Evolutionary conservation across 2,888 invertebrate genomes (phyloP), one percentile per base, ranked within the genome.

Genomic region (Dermolepida albohirtum): DNA sequence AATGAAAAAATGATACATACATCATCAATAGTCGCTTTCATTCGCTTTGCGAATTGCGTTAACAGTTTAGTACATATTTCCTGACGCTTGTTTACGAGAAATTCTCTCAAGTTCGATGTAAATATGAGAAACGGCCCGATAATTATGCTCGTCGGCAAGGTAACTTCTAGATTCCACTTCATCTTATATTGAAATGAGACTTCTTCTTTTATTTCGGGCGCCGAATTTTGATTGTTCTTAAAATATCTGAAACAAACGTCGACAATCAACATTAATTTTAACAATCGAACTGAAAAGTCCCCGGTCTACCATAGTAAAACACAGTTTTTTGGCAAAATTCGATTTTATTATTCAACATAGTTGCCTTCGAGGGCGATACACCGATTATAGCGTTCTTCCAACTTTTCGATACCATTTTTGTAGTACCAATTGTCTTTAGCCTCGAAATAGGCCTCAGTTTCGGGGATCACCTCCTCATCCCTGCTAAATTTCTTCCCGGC

Each of bases 121-220:
- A 89, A 89, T 14, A 96, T 81, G 2, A 86, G 81, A 80, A 92
- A 96, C 0, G 95, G 92, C 0, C 95, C 95, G 62, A 96, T 94
- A 50, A 86, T 84, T 68, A 96, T 92, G 55, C 79, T 85, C 27
- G 87, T 85, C 0, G 96, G 96, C 64, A 96, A 79, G 0, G 89
- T 87, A 63, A 80, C 82, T 63, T 93, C 90, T 0, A 95, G 79
- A 40, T 88, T 87, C 12, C 87, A 84, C 74, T 88, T 90, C 64
- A 89, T 87, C 57, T 89, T 87, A 69, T 87, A 86, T 65, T 94
- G 91, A 75, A 85, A 84, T 50, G 90, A 85, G 0, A 95, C 88
- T 76, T 94, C 92, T 11, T 90, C 89, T 70, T 89, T 89, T 0
- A 92, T 88, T 78, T 92, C 92, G 0, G 86, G 82, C 0, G 92